These are phyloP conservation scores for Ispidina picta DNA, from an alignment of 2,797 vertebrate genomes.

Conservation along the genomic window DNA sequence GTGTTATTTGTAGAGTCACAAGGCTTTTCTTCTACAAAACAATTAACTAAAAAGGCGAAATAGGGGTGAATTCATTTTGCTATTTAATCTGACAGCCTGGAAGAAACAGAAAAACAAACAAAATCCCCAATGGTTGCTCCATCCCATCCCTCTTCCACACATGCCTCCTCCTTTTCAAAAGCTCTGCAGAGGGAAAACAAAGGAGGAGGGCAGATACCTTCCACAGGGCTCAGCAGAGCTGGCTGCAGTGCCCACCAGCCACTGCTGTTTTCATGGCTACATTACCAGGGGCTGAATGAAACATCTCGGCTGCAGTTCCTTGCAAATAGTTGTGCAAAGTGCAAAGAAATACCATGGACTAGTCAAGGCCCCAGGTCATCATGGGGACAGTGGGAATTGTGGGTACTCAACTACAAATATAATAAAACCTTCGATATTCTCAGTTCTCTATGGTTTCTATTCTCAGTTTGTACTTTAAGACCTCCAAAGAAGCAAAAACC, in stretches of 20 bases:
- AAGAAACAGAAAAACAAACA: slow-evolving; percentile 10
- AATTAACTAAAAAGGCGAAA: not conserved
- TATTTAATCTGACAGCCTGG: not conserved
- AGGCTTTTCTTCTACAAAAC: not conserved
- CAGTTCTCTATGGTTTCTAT: not conserved
- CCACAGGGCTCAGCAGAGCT: not conserved
- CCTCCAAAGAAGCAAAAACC: not conserved
- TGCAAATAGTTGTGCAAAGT: not conserved
- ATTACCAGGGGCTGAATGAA: not conserved
- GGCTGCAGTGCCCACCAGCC: not conserved
- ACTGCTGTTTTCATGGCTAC: not conserved
- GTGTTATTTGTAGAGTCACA: not conserved
- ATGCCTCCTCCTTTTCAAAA: not conserved
- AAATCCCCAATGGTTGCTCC: not conserved
- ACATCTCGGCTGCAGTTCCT: fast-evolving
- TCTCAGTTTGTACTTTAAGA: not conserved
- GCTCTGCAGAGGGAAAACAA: not conserved
- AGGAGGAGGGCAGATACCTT: not conserved
- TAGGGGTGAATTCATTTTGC: not conserved
- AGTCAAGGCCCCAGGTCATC: not conserved
- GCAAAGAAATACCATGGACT: not conserved
- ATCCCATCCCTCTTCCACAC: not conserved
- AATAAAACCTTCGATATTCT: not conserved
- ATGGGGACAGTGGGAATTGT: not conserved
- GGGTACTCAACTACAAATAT: not conserved